Base-by-base conservation (phyloP, 2,797 vertebrate genomes). In the Neoniphon sammara region DNA sequence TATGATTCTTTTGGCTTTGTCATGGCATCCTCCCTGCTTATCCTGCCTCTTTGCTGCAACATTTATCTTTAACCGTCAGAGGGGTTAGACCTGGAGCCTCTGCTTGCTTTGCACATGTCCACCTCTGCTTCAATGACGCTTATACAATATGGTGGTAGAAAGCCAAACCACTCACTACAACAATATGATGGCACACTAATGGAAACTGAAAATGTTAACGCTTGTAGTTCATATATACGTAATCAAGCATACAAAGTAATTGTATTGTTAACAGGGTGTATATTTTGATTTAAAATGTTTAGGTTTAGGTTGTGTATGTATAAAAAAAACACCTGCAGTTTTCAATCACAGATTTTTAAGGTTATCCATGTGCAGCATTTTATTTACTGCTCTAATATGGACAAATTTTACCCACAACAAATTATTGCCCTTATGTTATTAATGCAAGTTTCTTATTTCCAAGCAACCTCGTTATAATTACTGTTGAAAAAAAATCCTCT, bases 21-120 rank as follows among this genome's bases (percentile, higher is more conserved):
- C 64, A 67, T 81, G 30, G 75, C 83, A 59, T 77, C 66, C 54
- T 71, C 73, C 69, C 82, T 91, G 91, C 93, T 93, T 86, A 83
- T 68, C 66, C 55, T 27, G 14, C 44, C 53, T 76, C 68, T 83
- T 23, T 70, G 67, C 83, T 69, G 49, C 64, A 65, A 60, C 47
- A 8, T 46, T 39, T 52, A 7, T 81, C 61, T 65, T 1, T 66
- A 14, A 63, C 31, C 47, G n/a, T 18, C 49, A 2, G 21, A 60
- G n/a, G n/a, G 44, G 44, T 30, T 52, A 30, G 20, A 31, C 10
- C 42, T 30, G 15, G 31, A 20, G 44, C 46, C 57, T 70, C 44
- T 39, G 58, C 60, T 55, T 70, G 17, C 27, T n/a, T 34, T 36
- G 9, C 20, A 52, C 20, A 52, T 17, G 3, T 46, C 44, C 31